A percentile compares a stretch with the other conserved stretches of the same genome.
These are phyloP conservation scores for Pollenia angustigena DNA, from an alignment of 2,888 invertebrate genomes.

Conservation along the genomic window DNA sequence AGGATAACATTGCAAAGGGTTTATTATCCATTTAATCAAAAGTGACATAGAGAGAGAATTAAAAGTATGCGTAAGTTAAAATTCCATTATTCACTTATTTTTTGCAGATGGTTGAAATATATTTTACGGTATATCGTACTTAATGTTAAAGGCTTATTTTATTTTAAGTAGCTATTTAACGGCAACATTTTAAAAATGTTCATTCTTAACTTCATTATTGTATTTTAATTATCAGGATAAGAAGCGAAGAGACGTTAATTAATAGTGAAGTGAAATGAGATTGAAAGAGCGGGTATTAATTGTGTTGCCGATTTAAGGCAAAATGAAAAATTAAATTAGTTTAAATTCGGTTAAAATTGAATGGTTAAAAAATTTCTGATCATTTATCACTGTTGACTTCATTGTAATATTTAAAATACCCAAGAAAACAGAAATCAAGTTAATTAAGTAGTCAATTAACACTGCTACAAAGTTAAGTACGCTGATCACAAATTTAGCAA, in stretches of 20 bases:
- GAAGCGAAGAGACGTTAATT: slow-evolving; percentile 34
- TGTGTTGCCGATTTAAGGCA: neutral
- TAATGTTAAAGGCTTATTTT: slow-evolving; percentile 47
- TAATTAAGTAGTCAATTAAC: too few relatives aligned
- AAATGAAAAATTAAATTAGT: slow-evolving; percentile 25
- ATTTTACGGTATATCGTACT: too few relatives aligned
- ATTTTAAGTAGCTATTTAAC: slow-evolving; percentile 24
- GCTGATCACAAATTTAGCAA: too few relatives aligned
- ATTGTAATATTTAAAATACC: too few relatives aligned
- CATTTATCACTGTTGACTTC: slow-evolving; percentile 7
- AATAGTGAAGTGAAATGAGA: slow-evolving; percentile 24
- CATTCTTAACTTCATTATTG: neutral
- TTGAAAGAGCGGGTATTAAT: neutral
- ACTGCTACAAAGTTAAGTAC: too few relatives aligned
- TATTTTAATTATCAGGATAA: slow-evolving; percentile 42
- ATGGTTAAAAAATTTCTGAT: neutral
- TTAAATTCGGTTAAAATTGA: slow-evolving; percentile 2
- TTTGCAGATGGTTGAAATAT: slow-evolving; percentile 12
- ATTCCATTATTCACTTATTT: slow-evolving; percentile 8
- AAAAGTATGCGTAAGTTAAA: slow-evolving; percentile 43
- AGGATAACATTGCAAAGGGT: slow-evolving; percentile 35
- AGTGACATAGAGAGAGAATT: slow-evolving; percentile 55
- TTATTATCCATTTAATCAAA: slow-evolving; percentile 69
- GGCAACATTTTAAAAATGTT: neutral
- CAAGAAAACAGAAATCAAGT: too few relatives aligned